Base-by-base conservation (phyloP, 2,113 vertebrate species). In the Ascaphus truei region DNA sequence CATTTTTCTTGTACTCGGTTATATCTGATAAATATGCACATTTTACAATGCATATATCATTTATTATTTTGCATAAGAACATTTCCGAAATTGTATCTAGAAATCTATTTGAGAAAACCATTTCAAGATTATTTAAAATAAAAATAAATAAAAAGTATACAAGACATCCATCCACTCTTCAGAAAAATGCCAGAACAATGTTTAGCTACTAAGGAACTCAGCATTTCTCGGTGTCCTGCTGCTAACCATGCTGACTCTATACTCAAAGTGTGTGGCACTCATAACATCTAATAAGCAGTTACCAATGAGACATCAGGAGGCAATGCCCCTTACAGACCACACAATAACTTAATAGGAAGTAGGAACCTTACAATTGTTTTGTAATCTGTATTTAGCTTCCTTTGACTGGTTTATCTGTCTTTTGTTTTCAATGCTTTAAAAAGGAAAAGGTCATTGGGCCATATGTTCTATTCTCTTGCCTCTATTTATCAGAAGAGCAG, bases 401-500 rank as follows among this genome's bases (percentile, higher is more conserved):
- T 12, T 27, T 66, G 71, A 68, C 73, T 63, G 51, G 78, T 81
- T 85, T 81, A 86, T 84, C 74, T 82, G 77, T 75, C 85, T 84
- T 90, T 87, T 89, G 84, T 87, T 84, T 75, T 74, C 75, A 76
- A 61, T 7, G 66, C 60, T 73, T 73, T 73, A 82, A 25, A 30
- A 78, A 73, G 76, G 75, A 74, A 31, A 75, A 59, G 74, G 76
- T 82, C 80, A 77, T 39, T 73, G 79, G 80, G 82, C 76, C 83
- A 79, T 84, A 69, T 75, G 77, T 78, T 76, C 71, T 83, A 80
- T 86, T 84, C 80, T 83, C 66, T 36, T 9, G 65, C 50, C 61
- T 55, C 7, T 52, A 23, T 63, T 29, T 48, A 12, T 20, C 18
- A 48, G 16, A 18, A 30, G 29, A 23, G 41, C 31, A 18, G 30